Evolutionary conservation across 2,888 invertebrate genomes (phyloP), one percentile per base, ranked within the genome.

Genomic region (Carabus problematicus): DNA sequence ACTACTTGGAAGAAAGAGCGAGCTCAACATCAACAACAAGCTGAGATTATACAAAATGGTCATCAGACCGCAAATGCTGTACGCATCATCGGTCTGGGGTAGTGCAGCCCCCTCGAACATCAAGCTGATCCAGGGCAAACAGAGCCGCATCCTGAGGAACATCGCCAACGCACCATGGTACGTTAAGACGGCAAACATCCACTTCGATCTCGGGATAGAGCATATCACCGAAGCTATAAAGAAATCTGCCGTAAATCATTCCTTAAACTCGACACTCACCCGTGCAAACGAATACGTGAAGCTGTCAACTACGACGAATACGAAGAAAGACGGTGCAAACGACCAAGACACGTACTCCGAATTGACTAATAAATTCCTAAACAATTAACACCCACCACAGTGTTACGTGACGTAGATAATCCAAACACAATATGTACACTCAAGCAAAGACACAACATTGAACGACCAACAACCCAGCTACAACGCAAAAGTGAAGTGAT

Each of bases 61-160:
- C 29, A 49, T 62, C 4, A 19, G 62, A 3, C 61, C 61, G 16
- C 61, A 61, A 18, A 4, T 61, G n/a, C 4, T 61, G 3, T 61
- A 61, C 43, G 49, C 62, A 3, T 14, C 62, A 3, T n/a, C 45
- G 39, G 40, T 41, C 1, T 63, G 63, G 39, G 3, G 63, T 8
- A 29, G 4, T 1, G 63, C 63, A 7, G 12, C 49, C 1, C n/a
- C 1, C 6, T 14, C 8, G 1, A 14, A 29, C 19, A 39, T 3
- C 2, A 43, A 59, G 18, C 12, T 40, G 18, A 40, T 63, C 1
- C 63, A 52, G 16, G 16, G 12, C 1, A 3, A 18, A 14, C 63
- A 63, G 1, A 63, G 52, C 40, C 14, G 3, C 29, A 18, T 40
- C 0, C 54, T 49, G 1, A 43, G 63, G 14, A 29, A 7, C 3